Percentiles rank a stretch among this genome's conserved stretches.
Conservation (phyloP, 2,113 vertebrate genomes). For the Phycodurus eques region DNA sequence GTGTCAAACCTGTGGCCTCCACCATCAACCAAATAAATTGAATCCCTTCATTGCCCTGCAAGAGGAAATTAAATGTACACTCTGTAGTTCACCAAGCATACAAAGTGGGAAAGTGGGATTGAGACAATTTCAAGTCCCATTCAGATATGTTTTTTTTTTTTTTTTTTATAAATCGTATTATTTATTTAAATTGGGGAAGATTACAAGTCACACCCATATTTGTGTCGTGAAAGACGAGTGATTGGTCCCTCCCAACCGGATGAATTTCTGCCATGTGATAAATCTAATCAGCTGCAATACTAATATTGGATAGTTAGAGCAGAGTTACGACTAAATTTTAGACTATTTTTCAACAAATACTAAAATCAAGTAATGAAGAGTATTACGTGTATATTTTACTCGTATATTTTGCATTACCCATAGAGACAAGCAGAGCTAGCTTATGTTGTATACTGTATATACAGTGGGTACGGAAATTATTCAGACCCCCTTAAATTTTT, state of each 20-base stretch:
- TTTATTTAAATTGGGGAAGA: neutral
- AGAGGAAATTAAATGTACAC: neutral
- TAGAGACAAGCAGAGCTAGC: no score
- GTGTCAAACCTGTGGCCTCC: neutral
- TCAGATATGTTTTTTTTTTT: neutral
- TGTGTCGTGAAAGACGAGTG: neutral
- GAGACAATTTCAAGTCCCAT: neutral
- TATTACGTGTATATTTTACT: no score
- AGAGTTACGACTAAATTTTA: neutral
- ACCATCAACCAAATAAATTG: neutral
- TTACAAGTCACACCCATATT: neutral
- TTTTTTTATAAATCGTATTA: no score
- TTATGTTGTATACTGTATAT: no score
- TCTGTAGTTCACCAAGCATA: no score
- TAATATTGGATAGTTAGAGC: neutral
- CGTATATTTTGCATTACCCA: neutral
- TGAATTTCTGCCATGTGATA: neutral
- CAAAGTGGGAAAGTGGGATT: neutral
- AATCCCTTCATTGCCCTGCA: neutral
- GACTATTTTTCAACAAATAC: neutral
- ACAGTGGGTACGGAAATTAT: no score
- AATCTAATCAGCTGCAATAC: neutral
- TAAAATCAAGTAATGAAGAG: neutral
- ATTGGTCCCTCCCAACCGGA: neutral
- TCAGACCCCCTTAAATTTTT: no score